These are phyloP conservation scores for Yponomeuta sedellus DNA, from an alignment of 2,888 invertebrate species.

Conservation along the genomic window DNA sequence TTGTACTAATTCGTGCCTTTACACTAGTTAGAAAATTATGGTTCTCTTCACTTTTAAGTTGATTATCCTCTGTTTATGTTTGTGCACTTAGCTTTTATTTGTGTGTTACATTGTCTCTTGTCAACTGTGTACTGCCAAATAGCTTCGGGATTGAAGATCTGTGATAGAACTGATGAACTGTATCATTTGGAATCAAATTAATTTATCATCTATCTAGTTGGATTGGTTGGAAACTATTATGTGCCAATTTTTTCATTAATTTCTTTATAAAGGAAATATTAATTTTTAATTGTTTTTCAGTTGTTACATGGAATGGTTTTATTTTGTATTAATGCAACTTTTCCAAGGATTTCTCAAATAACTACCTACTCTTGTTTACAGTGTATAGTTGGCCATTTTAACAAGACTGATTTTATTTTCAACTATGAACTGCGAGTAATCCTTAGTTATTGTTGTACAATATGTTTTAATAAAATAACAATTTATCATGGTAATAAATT, in stretches of 20 bases:
- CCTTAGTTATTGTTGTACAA: constrained; percentile 72
- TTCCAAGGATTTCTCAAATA: constrained; percentile 44
- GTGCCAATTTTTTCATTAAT: constrained; percentile 50
- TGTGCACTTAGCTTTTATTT: constrained; percentile 8
- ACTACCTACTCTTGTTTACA: constrained; percentile 1
- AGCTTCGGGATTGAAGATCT: constrained; percentile 49
- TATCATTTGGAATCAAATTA: constrained; percentile 32
- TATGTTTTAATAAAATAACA: constrained; percentile 65
- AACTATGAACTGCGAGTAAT: constrained; percentile 62
- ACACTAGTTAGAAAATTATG: constrained; percentile 16
- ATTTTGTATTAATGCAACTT: constrained; percentile 43
- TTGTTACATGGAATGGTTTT: constrained; percentile 45
- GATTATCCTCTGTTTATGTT: constrained; percentile 5
- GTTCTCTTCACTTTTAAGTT: constrained; percentile 10
- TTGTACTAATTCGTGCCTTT: constrained; percentile 43
- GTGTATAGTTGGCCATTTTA: constrained; percentile 37
- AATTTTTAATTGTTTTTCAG: constrained; percentile 45
- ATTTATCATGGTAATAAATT: constrained; percentile 73
- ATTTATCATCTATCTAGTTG: constrained; percentile 29
- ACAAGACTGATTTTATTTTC: constrained; percentile 77
- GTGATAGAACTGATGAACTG: constrained; percentile 42
- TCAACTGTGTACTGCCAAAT: constrained; percentile 23
- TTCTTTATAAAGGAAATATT: constrained; percentile 49
- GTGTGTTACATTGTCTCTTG: background rate
- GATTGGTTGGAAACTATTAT: constrained; percentile 31